These are phyloP conservation scores for Bombus picipes DNA, from an alignment of 1,140 invertebrate species.

Conservation along the genomic window DNA sequence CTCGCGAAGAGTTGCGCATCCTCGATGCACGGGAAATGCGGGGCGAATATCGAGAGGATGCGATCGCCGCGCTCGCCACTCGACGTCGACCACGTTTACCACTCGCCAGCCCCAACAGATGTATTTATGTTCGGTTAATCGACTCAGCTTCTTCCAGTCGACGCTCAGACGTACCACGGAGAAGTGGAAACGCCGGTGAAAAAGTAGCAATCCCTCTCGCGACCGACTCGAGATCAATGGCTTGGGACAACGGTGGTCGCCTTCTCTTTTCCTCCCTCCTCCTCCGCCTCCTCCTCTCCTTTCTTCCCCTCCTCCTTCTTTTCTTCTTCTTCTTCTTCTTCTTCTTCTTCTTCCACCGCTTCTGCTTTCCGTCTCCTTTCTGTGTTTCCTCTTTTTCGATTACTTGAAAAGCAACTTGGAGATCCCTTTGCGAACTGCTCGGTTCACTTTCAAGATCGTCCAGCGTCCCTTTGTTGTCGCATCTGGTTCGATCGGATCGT, in stretches of 20 bases:
- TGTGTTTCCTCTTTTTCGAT: constrained; percentile 45
- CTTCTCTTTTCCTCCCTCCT: constrained; percentile 2
- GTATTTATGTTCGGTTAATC: constrained; percentile 56
- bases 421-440: constrained; percentile 17
- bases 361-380: constrained; percentile 14
- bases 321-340: constrained; percentile 9
- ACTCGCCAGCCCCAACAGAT: constrained; percentile 27
- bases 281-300: neutral
- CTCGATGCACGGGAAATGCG: neutral
- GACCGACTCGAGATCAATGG: constrained; percentile 42
- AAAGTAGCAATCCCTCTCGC: constrained; percentile 39
- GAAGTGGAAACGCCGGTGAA: constrained; percentile 48
- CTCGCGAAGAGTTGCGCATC: neutral
- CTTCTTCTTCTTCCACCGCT: neutral
- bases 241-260: constrained; percentile 45
- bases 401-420: constrained; percentile 40
- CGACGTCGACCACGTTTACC: constrained; percentile 31
- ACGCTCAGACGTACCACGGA: constrained; percentile 10
- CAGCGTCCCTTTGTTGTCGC: constrained; percentile 24
- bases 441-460: constrained; percentile 27
- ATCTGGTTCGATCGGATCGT: constrained; percentile 23
- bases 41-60: constrained; percentile 22
- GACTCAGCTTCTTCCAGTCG: constrained; percentile 34
- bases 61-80: too few species aligned
- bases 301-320: neutral